Base-by-base conservation (phyloP, 2,888 invertebrate species). In the Leptura quadrifasciata region DNA sequence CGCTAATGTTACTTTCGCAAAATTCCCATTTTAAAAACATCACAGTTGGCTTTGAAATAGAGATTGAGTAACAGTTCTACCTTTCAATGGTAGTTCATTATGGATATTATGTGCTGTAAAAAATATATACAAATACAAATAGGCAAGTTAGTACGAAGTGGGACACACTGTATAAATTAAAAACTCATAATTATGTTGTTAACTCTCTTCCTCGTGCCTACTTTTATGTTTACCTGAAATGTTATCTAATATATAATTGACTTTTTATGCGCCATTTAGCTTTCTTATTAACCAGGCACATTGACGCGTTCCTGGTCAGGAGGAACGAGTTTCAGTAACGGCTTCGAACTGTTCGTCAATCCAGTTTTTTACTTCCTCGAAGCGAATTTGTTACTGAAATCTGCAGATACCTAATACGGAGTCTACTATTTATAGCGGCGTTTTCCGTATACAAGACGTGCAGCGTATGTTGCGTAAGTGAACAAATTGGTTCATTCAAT, bases 401-500 rank as follows among this genome's bases (percentile, higher is more conserved):
- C 63, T 39, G 35, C 63, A 35, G 18, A 18, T 20, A 21, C 63
- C 63, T 63, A 63, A 63, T 63, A 63, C 39, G 63, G 63, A 35
- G 12, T 15, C 18, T 63, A 39, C 68, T 68, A 68, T 68, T 68
- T 68, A 68, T 57, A 68, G 68, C 9, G 52, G 27, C 55, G 9
- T 21, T 55, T 68, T 57, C 68, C 35, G 68, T 31, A 20, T 31
- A 8, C 35, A 35, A 55, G 54, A 57, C 54, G 57, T 12, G 31
- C 21, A 54, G 24, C 65, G 65, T 17, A 68, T 52, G 55, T 68
- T 35, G 55, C 55, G 68, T n/a, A 68, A 55, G 68, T n/a, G 31
- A 68, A 69, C 58, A 58, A 69, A 69, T 69, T 58, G 39, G 69
- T 69, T 58, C 39, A 21, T 69, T 69, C 15, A 20, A 15, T 69